Conservation (phyloP, 2,113 vertebrate species). For the Ameiurus melas region DNA sequence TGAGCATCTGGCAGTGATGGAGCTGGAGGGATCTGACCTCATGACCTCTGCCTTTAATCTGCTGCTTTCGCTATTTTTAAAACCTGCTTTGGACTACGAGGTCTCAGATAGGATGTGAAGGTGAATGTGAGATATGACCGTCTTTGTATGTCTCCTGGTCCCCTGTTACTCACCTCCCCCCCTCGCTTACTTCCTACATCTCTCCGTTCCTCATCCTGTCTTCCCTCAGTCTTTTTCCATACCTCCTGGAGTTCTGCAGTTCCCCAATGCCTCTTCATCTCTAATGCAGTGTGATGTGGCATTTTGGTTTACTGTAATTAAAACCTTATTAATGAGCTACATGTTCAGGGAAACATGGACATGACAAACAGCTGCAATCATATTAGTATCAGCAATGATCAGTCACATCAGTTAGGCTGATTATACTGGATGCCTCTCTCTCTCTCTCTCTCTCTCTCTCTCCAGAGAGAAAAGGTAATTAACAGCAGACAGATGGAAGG, state of each 20-base stretch:
- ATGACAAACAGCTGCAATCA: slow-evolving; percentile 19
- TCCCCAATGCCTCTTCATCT: neutral
- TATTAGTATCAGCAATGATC: slow-evolving; percentile 39
- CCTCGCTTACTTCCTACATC: neutral
- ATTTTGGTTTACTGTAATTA: slow-evolving; percentile 33
- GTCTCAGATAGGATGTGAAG: slow-evolving; percentile 13
- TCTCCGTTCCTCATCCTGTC: neutral
- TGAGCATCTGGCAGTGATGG: slow-evolving; percentile 14
- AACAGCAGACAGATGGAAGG: slow-evolving; percentile 64
- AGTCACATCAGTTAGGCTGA: slow-evolving; percentile 38
- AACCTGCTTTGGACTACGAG: neutral
- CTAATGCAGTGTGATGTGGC: neutral
- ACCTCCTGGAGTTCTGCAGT: slow-evolving; percentile 19
- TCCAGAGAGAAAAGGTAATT: slow-evolving; percentile 64
- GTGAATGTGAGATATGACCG: slow-evolving; percentile 22
- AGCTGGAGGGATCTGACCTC: neutral
- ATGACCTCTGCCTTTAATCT: slow-evolving; percentile 20
- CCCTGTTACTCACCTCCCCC: neutral
- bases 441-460: slow-evolving; percentile 31
- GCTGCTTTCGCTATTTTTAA: slow-evolving; percentile 14
- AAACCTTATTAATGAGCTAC: slow-evolving; percentile 37
- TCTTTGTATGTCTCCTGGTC: neutral
- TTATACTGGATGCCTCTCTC: neutral
- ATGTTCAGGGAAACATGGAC: neutral
- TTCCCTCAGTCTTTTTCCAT: neutral